Percentiles rank a stretch among this genome's conserved stretches.
phyloP scores from a whole-genome alignment of 2,113 vertebrate genomes.

The Rhizomys pruinosus region DNA sequence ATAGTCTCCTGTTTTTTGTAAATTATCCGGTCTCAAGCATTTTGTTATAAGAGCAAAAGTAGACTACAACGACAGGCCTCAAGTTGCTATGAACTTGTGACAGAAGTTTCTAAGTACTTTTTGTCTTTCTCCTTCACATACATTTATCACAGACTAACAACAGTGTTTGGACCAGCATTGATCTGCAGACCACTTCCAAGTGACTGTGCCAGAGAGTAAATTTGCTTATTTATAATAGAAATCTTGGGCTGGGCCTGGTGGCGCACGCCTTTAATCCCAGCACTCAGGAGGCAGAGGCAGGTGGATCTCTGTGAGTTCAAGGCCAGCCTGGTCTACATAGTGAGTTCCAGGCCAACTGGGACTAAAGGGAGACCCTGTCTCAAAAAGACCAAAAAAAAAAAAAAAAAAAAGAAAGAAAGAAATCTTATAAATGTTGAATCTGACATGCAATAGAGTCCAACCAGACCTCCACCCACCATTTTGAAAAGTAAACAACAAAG shows the following conservation, averaged over 20 bases:
- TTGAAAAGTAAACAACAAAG: background rate
- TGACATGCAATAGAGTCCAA: background rate
- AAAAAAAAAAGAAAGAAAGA: too few relatives aligned
- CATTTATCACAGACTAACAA: background rate
- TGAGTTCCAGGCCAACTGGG: too few relatives aligned
- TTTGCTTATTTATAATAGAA: background rate
- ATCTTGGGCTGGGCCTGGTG: too few relatives aligned
- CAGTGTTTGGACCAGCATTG: accelerated
- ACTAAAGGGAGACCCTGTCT: too few relatives aligned
- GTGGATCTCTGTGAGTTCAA: too few relatives aligned
- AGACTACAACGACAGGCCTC: background rate
- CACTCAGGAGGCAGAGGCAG: too few relatives aligned
- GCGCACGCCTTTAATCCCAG: too few relatives aligned
- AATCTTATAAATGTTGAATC: background rate
- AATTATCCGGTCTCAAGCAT: background rate
- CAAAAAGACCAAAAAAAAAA: too few relatives aligned
- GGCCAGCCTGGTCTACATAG: too few relatives aligned
- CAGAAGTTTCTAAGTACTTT: background rate
- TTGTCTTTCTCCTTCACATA: background rate
- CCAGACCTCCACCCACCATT: background rate
- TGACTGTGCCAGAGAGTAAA: background rate
- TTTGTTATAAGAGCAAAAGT: background rate
- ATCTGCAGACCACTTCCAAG: background rate
- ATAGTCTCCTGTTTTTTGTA: background rate
- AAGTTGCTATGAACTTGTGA: background rate